phyloP scores from a whole-genome alignment of 2,888 invertebrate genomes.

The Lepidochitona cinerea region DNA sequence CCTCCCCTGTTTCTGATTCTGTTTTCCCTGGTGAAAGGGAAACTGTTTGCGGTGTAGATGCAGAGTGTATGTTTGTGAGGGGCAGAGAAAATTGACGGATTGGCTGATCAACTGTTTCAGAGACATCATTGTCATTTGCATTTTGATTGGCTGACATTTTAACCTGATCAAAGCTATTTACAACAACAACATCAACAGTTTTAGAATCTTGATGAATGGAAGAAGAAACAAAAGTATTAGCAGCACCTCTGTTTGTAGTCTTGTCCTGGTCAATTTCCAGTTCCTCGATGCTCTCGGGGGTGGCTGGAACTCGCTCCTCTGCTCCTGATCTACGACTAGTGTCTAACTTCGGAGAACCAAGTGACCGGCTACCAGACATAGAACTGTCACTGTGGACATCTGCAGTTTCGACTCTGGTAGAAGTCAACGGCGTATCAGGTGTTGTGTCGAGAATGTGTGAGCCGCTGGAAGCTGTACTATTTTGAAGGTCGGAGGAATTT shows the following conservation, averaged over 20 bases:
- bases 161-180: background rate
- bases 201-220: background rate
- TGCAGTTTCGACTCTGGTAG: conserved; percentile 49
- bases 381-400: conserved; percentile 65
- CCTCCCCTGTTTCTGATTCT: background rate
- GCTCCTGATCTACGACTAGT: background rate
- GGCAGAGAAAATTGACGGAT: background rate
- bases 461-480: conserved; percentile 65
- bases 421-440: conserved; percentile 27
- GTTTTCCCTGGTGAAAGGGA: background rate
- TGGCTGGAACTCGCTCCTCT: conserved; percentile 24
- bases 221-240: conserved; percentile 7
- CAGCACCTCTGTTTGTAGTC: conserved; percentile 41
- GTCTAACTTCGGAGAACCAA: conserved; percentile 61
- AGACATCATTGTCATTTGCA: conserved; percentile 66
- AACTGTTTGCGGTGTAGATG: background rate
- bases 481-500: conserved; percentile 62
- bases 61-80: background rate
- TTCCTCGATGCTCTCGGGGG: conserved; percentile 25
- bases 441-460: conserved; percentile 62
- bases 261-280: conserved; percentile 27
- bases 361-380: conserved; percentile 60
- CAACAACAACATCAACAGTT: background rate
- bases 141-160: conserved; percentile 66
- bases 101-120: background rate